These are phyloP conservation scores for Globodera rostochiensis DNA, from an alignment of 1,140 invertebrate species.

Conservation along the genomic window DNA sequence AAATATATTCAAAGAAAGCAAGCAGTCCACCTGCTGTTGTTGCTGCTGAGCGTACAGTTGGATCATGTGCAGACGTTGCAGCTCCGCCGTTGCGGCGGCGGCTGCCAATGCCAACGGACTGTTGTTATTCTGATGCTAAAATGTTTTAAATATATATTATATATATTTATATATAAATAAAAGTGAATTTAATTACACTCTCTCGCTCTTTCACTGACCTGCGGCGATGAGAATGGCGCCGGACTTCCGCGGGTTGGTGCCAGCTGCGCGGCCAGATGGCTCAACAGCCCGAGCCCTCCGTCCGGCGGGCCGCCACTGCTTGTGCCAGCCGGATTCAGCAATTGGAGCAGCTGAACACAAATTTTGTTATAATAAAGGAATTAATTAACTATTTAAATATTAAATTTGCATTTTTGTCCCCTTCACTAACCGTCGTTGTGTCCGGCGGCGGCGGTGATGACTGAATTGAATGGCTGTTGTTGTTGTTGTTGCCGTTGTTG, in stretches of 20 bases:
- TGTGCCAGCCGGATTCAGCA: not conserved
- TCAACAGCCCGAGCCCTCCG: slow-evolving; percentile 9
- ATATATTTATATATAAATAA: no score
- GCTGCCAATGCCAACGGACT: slow-evolving; percentile 8
- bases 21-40: not conserved
- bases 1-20: no score
- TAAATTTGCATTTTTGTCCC: no score
- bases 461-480: not conserved
- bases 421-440: no score
- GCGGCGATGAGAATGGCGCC: no score
- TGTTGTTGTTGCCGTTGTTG: slow-evolving; percentile 13
- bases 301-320: not conserved
- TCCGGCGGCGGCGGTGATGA: not conserved
- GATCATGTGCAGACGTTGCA: slow-evolving; percentile 22
- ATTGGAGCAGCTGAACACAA: not conserved
- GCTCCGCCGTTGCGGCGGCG: slow-evolving; percentile 21
- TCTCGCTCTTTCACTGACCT: not conserved
- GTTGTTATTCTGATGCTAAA: slow-evolving; percentile 3
- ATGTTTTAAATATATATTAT: not conserved
- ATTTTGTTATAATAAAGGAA: no score
- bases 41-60: slow-evolving; percentile 29
- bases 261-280: slow-evolving; percentile 10
- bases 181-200: no score
- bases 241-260: not conserved
- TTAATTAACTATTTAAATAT: no score